Conservation (phyloP, 2,888 invertebrate species). For the Neoascia interrupta region DNA sequence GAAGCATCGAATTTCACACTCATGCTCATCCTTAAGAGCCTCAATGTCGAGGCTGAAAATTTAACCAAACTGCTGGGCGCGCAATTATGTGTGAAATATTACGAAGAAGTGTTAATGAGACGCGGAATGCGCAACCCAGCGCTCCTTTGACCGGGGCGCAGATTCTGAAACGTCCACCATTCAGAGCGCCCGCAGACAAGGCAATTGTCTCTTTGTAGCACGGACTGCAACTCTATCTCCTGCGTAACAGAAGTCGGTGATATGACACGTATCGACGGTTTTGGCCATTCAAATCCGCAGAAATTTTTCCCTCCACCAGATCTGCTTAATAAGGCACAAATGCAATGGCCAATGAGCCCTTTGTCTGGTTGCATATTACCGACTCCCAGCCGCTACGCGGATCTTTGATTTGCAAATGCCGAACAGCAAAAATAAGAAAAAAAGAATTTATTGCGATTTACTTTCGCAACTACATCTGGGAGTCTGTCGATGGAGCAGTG, state of each 20-base stretch:
- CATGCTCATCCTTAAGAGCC: constrained; percentile 29
- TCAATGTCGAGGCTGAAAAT: constrained; percentile 17
- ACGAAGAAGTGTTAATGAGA: constrained; percentile 64
- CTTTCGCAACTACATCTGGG: constrained; percentile 64
- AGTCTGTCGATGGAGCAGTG: constrained; percentile 66
- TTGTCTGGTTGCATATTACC: too few species aligned
- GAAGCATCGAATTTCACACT: constrained; percentile 58
- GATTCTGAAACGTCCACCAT: too few species aligned
- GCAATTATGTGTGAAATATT: constrained; percentile 69
- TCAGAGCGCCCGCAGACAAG: too few species aligned
- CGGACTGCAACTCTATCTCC: constrained; percentile 15
- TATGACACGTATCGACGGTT: constrained; percentile 33
- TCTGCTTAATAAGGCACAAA: constrained; percentile 54
- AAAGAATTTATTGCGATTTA: constrained; percentile 42
- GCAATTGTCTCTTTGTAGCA: constrained; percentile 19
- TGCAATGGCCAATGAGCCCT: constrained; percentile 35
- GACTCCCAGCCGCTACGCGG: constrained; percentile 37
- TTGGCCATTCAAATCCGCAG: constrained; percentile 26
- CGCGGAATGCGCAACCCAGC: constrained; percentile 55
- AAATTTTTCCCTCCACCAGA: constrained; percentile 25
- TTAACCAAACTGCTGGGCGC: constrained; percentile 27
- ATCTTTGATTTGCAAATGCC: constrained; percentile 67
- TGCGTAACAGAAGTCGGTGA: constrained; percentile 55
- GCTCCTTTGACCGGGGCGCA: constrained; percentile 35
- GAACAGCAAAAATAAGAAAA: constrained; percentile 12